These are phyloP conservation scores for Pogonomyrmex californicus DNA, from an alignment of 1,140 invertebrate species.

Conservation along the genomic window DNA sequence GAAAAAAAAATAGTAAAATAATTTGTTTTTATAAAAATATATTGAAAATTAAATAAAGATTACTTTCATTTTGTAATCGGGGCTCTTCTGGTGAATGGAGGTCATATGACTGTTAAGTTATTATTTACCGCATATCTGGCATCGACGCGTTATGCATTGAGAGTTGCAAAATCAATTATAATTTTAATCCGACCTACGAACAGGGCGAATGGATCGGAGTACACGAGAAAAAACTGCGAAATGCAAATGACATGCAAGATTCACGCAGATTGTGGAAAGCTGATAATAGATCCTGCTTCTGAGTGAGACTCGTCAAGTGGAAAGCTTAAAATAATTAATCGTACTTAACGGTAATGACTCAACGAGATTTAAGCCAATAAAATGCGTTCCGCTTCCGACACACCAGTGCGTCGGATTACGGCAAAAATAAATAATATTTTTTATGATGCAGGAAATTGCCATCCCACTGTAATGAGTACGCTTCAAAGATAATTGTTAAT, in stretches of 20 bases:
- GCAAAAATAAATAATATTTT: conserved; percentile 63
- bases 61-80: background rate
- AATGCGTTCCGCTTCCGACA: conserved; percentile 50
- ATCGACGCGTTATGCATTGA: conserved; percentile 17
- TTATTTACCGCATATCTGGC: conserved; percentile 22
- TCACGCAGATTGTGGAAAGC: conserved; percentile 40
- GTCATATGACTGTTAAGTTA: conserved; percentile 5
- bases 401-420: conserved; percentile 42
- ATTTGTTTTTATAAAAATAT: background rate
- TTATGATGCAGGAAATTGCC: conserved; percentile 70
- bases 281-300: conserved; percentile 18
- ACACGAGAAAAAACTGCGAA: conserved; percentile 9
- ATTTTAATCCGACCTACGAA: background rate
- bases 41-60: background rate
- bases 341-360: conserved; percentile 60
- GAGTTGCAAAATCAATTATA: conserved; percentile 23
- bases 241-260: conserved; percentile 45
- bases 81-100: background rate
- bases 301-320: conserved; percentile 35
- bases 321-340: conserved; percentile 62
- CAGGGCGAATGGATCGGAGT: background rate
- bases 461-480: conserved; percentile 68
- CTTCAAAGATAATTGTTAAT: conserved; percentile 60
- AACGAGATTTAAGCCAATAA: conserved; percentile 53
- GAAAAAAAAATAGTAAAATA: too few relatives aligned